Conservation (phyloP, 2,797 vertebrate genomes). For the Sebastes elongatus region DNA sequence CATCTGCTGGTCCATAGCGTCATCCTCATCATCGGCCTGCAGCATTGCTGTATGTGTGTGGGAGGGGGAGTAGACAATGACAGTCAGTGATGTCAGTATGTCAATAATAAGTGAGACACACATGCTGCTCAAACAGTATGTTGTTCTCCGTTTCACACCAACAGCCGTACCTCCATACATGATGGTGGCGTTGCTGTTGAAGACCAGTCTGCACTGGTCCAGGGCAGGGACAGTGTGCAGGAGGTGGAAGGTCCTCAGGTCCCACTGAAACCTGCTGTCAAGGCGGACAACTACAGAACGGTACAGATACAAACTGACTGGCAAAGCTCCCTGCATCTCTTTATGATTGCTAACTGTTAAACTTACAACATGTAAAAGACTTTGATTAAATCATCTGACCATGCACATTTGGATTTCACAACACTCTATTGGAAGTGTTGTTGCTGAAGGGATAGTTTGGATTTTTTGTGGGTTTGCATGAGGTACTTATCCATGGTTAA, state of each 20-base stretch:
- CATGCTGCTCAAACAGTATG: neutral
- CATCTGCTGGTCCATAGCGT: conserved; percentile 93
- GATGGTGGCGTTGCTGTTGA: conserved; percentile 95
- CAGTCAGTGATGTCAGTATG: neutral
- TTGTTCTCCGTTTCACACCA: neutral
- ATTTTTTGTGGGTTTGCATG: neutral
- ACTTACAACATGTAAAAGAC: neutral
- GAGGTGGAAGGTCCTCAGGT: conserved; percentile 95
- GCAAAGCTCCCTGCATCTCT: neutral
- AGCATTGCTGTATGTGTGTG: conserved; percentile 86
- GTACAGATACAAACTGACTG: neutral
- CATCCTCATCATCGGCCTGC: conserved; percentile 95
- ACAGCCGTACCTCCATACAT: conserved; percentile 98
- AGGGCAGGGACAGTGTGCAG: conserved; percentile 93
- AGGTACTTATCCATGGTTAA: neutral
- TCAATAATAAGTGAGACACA: neutral
- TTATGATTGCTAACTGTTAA: neutral
- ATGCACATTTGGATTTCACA: too few species aligned
- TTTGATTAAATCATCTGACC: neutral
- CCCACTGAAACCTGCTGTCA: conserved; percentile 86
- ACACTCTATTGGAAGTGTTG: too few species aligned
- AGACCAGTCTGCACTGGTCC: conserved; percentile 96
- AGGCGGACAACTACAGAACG: conserved; percentile 25
- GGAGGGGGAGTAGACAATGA: neutral
- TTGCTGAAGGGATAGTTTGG: neutral